A percentile compares a stretch with the other conserved stretches of the same genome.
Evolutionary conservation across 2,113 vertebrate genomes (phyloP).

Genomic region (Cyphomyrus plagiostoma): DNA sequence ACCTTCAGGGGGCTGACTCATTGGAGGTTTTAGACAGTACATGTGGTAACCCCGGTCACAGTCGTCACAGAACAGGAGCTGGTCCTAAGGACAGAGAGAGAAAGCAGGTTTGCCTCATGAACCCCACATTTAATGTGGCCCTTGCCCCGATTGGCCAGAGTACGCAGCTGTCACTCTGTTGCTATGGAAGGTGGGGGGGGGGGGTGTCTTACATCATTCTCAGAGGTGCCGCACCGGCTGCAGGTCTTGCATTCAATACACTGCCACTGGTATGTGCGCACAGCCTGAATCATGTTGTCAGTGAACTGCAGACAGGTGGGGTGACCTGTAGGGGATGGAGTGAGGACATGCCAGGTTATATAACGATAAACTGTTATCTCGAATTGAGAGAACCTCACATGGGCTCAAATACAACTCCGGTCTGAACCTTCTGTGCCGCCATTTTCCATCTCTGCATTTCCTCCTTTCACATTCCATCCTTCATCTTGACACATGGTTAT

Average conservation of each 20-base stretch:
- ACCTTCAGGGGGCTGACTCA: slow-evolving; percentile 95
- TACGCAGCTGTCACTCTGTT: neutral
- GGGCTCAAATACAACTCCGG: neutral
- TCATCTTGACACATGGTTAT: neutral
- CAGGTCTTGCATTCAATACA: slow-evolving; percentile 99
- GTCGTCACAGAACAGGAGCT: slow-evolving; percentile 97
- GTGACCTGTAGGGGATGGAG: slow-evolving; percentile 67
- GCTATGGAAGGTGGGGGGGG: neutral
- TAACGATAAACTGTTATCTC: neutral
- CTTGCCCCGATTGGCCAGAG: neutral
- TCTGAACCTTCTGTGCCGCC: neutral
- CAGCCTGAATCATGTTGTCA: slow-evolving; percentile 93
- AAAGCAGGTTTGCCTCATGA: neutral
- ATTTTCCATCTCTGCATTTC: neutral
- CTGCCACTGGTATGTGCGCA: slow-evolving; percentile 97
- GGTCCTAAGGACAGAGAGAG: slow-evolving; percentile 61
- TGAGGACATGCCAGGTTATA: neutral
- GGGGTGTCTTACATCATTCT: slow-evolving; percentile 81
- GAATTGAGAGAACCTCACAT: neutral
- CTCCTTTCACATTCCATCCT: neutral
- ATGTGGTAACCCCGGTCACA: slow-evolving; percentile 98
- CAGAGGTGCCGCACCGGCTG: slow-evolving; percentile 93
- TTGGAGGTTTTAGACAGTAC: slow-evolving; percentile 95
- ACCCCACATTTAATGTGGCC: neutral
- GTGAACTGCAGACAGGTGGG: slow-evolving; percentile 97